Evolutionary conservation across 1,140 invertebrate species (phyloP), one percentile per base, ranked within the genome.

Genomic region (Tribolium castaneum): DNA sequence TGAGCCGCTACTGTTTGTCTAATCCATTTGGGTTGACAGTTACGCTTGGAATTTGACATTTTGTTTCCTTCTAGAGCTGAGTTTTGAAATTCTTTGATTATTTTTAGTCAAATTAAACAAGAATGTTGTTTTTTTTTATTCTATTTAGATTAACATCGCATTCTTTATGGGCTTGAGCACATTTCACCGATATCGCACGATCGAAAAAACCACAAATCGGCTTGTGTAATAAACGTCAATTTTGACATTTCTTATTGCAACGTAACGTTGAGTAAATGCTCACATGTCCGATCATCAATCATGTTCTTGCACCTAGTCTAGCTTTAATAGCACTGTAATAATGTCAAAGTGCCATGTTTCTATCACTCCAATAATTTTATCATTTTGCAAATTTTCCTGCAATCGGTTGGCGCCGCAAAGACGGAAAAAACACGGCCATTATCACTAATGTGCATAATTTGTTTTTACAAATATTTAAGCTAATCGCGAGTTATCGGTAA

Each of bases 361-460:
- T 9, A 45, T 45, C 39, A 45, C 39, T 45, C 9, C 10, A 10
- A 45, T 19, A 10, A 9, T 45, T 45, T 45, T 45, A 45, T 45
- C 39, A n/a, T n/a, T 45, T 45, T 45, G 39, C 39, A 45, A 45
- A 45, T 45, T 45, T 45, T 45, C 39, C 39, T 45, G 39, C 2
- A 45, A 45, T 45, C 9, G n/a, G n/a, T 66, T 66, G 59, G 59
- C 59, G 59, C 30, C 59, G 5, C n/a, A 66, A 12, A 16, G 30
- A 30, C 25, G 25, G 59, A 13, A 16, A 66, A 66, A 66, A 66
- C 5, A 66, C 19, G n/a, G 14, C 30, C 12, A 34, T 30, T 66
- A 66, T 66, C 59, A 66, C 25, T 30, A 34, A 66, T 66, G 14
- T 34, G 59, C 59, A 66, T 35, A 66, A 66, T 66, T 66, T 66